Percentiles rank a stretch among this genome's conserved stretches.
phyloP scores from a whole-genome alignment of 2,888 invertebrate species.

The Ommatoiulus sabulosus region DNA sequence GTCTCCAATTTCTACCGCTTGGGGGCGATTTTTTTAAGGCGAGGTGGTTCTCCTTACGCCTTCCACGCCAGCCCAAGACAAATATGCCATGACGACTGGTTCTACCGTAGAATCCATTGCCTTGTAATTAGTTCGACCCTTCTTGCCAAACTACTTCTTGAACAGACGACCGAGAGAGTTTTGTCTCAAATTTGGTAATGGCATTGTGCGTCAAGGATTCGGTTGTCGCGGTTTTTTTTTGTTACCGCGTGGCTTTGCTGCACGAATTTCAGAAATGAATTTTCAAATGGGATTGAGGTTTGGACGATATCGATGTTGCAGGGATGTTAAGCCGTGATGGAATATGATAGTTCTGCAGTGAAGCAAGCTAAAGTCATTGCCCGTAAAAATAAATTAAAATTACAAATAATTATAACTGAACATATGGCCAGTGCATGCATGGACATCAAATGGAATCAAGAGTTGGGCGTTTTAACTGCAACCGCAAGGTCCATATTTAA shows the following conservation, averaged over 20 bases:
- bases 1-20: constrained; percentile 12
- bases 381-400: no score
- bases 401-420: no score
- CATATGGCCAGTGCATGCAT: no score
- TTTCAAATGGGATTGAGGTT: background rate
- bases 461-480: no score
- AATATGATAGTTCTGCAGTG: no score
- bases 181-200: background rate
- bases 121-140: constrained; percentile 19
- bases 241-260: background rate
- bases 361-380: no score
- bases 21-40: background rate
- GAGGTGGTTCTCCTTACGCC: constrained; percentile 5
- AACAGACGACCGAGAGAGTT: background rate
- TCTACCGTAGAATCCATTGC: background rate
- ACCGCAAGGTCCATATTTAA: no score
- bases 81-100: background rate
- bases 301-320: background rate
- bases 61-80: constrained; percentile 38
- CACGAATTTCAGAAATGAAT: background rate
- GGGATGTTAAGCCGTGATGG: background rate
- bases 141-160: constrained; percentile 32
- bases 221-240: background rate
- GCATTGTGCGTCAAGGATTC: background rate
- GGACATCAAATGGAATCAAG: no score